Conservation (phyloP, 2,888 invertebrate species). For the Zelleria hepariella region DNA sequence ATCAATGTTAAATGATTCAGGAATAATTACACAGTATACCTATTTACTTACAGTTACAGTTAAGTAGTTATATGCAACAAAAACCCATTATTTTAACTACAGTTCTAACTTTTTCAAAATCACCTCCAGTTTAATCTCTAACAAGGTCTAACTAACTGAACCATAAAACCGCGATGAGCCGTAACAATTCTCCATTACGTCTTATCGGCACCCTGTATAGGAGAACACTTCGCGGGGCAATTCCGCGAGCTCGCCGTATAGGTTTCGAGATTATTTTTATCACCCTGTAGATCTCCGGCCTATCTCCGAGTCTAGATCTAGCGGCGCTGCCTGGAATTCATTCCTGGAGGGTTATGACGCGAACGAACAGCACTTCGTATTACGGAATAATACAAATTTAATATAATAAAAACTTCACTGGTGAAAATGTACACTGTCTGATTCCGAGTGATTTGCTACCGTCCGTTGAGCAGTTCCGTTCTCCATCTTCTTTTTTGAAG, state of each 20-base stretch:
- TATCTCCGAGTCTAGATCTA: neutral
- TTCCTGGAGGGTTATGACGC: neutral
- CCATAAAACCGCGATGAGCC: neutral
- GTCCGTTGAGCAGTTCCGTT: no score
- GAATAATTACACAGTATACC: neutral
- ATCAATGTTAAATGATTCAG: no score
- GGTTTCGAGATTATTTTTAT: constrained; percentile 2
- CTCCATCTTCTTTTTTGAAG: no score
- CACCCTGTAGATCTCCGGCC: neutral
- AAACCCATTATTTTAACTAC: no score
- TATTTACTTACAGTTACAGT: neutral
- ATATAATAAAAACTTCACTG: neutral
- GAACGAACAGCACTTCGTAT: neutral
- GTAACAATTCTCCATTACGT: neutral
- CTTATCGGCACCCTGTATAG: neutral
- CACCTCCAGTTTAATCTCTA: no score
- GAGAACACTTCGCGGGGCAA: neutral
- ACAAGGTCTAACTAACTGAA: neutral
- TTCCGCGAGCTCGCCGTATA: neutral
- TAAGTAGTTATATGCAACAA: no score
- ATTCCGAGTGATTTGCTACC: no score
- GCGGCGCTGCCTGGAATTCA: neutral
- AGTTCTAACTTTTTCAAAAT: no score
- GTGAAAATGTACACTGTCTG: neutral
- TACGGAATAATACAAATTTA: neutral